Evolutionary conservation across 2,888 invertebrate genomes (phyloP).

Genomic region (Philereme vetulata): DNA sequence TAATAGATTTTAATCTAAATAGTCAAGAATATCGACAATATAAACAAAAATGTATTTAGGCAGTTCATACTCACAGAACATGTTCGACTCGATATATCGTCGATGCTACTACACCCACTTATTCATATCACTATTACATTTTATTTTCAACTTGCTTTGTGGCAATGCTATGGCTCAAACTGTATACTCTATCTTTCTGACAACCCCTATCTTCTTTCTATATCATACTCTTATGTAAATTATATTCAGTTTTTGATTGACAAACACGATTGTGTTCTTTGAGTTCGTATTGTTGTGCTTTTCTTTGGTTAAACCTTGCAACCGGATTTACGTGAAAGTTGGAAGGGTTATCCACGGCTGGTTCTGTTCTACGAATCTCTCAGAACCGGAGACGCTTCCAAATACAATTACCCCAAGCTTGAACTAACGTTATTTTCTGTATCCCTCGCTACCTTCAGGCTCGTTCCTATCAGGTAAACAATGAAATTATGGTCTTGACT

Average conservation of each 20-base stretch:
- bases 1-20: slow-evolving; percentile 35
- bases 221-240: slow-evolving; percentile 43
- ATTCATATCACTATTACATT: slow-evolving; percentile 70
- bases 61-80: slow-evolving; percentile 51
- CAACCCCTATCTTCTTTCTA: slow-evolving; percentile 50
- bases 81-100: slow-evolving; percentile 39
- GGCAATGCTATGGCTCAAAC: slow-evolving; percentile 79
- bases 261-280: slow-evolving; percentile 44
- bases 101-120: slow-evolving; percentile 58
- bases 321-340: slow-evolving; percentile 18
- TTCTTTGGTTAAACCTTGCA: slow-evolving; percentile 37
- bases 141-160: slow-evolving; percentile 79
- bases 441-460: slow-evolving; percentile 90
- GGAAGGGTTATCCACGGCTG: slow-evolving; percentile 24
- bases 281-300: slow-evolving; percentile 36
- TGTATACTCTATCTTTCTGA: slow-evolving; percentile 51
- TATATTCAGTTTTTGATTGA: slow-evolving; percentile 36
- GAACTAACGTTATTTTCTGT: slow-evolving; percentile 84
- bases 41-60: slow-evolving; percentile 33
- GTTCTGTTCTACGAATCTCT: slow-evolving; percentile 27
- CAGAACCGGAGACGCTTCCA: slow-evolving; percentile 39
- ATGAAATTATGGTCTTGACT: slow-evolving; percentile 73
- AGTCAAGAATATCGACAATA: slow-evolving; percentile 31
- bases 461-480: slow-evolving; percentile 94
- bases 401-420: slow-evolving; percentile 58